phyloP scores from a whole-genome alignment of 2,888 invertebrate genomes.

The Cosmorhoe ocellata region DNA sequence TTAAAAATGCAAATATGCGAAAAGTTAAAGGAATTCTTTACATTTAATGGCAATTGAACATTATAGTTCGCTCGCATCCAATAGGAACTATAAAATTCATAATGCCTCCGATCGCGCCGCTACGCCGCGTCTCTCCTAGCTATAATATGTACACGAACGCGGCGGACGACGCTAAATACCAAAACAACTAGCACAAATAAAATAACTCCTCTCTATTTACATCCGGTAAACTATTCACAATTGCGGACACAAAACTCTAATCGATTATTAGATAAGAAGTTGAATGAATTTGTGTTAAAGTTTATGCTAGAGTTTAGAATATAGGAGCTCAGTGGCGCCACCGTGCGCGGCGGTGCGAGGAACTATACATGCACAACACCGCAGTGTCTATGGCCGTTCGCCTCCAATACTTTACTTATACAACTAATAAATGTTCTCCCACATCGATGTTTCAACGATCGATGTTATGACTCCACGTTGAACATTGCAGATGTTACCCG shows the following conservation, averaged over 20 bases:
- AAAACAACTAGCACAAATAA: constrained; percentile 77
- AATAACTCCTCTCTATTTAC: constrained; percentile 69
- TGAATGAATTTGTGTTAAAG: constrained; percentile 74
- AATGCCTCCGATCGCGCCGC: constrained; percentile 68
- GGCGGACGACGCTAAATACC: constrained; percentile 56
- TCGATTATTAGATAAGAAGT: constrained; percentile 66
- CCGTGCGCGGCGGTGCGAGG: constrained; percentile 78
- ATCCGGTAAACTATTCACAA: constrained; percentile 67
- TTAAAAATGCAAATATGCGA: constrained; percentile 82
- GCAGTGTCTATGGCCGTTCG: constrained; percentile 77
- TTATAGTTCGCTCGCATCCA: constrained; percentile 81
- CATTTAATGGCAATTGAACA: constrained; percentile 80
- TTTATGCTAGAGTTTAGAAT: constrained; percentile 81
- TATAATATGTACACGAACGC: constrained; percentile 59
- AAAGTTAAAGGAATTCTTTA: constrained; percentile 80
- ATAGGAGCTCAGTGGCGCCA: constrained; percentile 77
- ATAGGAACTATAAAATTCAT: constrained; percentile 83
- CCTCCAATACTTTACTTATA: constrained; percentile 77
- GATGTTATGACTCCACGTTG: constrained; percentile 55
- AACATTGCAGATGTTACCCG: constrained; percentile 50
- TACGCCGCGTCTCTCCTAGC: constrained; percentile 34
- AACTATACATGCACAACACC: constrained; percentile 81
- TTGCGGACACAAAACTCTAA: constrained; percentile 68
- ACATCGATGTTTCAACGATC: constrained; percentile 70
- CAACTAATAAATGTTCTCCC: constrained; percentile 75